phyloP scores from a whole-genome alignment of 2,888 invertebrate genomes.

The Steinernema hermaphroditum region DNA sequence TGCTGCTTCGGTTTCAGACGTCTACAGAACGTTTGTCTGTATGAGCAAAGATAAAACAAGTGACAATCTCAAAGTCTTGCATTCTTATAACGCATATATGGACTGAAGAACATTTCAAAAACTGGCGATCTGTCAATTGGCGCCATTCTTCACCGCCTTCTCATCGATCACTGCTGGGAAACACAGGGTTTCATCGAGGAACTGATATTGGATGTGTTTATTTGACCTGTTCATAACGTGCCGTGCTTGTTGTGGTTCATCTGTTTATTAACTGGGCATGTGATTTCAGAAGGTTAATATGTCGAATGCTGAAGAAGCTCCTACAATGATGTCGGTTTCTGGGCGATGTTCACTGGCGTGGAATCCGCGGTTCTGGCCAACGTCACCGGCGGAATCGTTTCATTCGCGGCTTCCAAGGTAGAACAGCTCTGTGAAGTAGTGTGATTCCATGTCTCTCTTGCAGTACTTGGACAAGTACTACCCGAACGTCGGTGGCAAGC shows the following conservation, averaged over 20 bases:
- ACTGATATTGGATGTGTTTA: conserved; percentile 9
- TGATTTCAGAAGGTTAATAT: too few species aligned
- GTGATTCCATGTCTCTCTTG: not conserved
- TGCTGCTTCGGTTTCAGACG: too few species aligned
- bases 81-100: not conserved
- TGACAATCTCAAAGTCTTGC: too few species aligned
- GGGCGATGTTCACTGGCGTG: conserved; percentile 57
- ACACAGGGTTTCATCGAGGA: conserved; percentile 47
- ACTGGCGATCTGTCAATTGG: conserved; percentile 35
- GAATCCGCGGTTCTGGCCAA: conserved; percentile 53
- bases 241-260: too few species aligned
- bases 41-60: too few species aligned
- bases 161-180: conserved; percentile 46
- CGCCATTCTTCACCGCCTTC: conserved; percentile 48
- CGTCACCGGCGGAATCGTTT: conserved; percentile 46
- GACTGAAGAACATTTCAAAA: not conserved
- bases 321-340: conserved; percentile 48
- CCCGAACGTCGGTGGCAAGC: conserved; percentile 59
- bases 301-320: too few species aligned
- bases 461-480: conserved; percentile 60
- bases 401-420: conserved; percentile 22
- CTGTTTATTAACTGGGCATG: too few species aligned
- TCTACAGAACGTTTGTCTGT: too few species aligned
- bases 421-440: not conserved
- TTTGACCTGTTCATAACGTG: not conserved